phyloP scores from a whole-genome alignment of 2,888 invertebrate genomes.

The Troides helena region DNA sequence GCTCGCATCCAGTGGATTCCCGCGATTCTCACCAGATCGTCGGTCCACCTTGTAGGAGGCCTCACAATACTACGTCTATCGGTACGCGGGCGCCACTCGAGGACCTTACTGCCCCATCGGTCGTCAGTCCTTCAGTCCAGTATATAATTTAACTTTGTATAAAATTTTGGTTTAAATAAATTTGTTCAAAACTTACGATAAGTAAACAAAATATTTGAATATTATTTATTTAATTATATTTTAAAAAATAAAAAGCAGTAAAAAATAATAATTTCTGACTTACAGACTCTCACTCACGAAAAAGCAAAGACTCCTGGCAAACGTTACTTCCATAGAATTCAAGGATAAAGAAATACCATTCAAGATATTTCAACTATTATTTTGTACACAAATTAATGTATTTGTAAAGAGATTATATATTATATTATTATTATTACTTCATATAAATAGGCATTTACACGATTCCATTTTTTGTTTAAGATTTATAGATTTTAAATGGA shows the following conservation, averaged over 20 bases:
- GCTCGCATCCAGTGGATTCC: no score
- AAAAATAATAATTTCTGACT: constrained; percentile 34
- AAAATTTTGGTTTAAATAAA: no score
- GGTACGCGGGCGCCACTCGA: no score
- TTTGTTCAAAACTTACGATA: no score
- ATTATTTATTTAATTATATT: not conserved
- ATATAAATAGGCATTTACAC: not conserved
- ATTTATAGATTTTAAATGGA: not conserved
- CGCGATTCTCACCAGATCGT: no score
- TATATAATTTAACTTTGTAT: no score
- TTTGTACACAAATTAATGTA: not conserved
- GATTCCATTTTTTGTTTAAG: not conserved
- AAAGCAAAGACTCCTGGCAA: constrained; percentile 73
- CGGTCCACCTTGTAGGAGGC: no score
- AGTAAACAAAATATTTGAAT: not conserved
- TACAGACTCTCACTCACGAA: constrained; percentile 81
- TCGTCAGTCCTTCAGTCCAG: no score
- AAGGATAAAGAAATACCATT: constrained; percentile 33
- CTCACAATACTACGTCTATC: no score
- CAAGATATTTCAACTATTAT: not conserved
- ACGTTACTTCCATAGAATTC: constrained; percentile 77
- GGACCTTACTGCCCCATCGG: no score
- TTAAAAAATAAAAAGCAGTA: not conserved
- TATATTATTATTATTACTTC: not conserved
- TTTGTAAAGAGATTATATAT: not conserved